phyloP scores from a whole-genome alignment of 2,888 invertebrate genomes.

The Liopterus haemorrhoidalis region DNA sequence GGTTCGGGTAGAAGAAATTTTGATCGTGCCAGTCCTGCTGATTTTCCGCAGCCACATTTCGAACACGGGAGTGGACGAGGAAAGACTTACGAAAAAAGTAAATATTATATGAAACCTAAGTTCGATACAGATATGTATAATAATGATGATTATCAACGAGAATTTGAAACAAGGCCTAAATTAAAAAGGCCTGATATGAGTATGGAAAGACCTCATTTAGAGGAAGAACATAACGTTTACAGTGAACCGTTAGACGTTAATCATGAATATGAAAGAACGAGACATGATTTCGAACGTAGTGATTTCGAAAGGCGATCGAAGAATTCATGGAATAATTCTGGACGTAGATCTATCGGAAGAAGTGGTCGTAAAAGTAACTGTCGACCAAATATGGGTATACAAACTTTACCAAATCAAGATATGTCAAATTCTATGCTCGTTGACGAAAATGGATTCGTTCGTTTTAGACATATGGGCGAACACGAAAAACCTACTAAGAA shows the following conservation, averaged over 20 bases:
- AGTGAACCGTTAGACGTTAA: constrained; percentile 44
- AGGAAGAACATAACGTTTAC: constrained; percentile 50
- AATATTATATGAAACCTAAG: constrained; percentile 43
- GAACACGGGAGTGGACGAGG: constrained; percentile 36
- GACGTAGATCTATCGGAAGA: constrained; percentile 42
- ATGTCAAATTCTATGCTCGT: constrained; percentile 70
- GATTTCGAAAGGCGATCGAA: constrained; percentile 46
- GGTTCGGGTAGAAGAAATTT: constrained; percentile 25
- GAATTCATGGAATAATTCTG: constrained; percentile 44
- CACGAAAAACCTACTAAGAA: constrained; percentile 38
- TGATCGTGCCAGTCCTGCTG: constrained; percentile 30
- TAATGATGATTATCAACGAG: constrained; percentile 5
- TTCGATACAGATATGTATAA: constrained; percentile 38
- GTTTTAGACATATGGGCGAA: constrained; percentile 64
- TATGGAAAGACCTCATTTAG: constrained; percentile 32
- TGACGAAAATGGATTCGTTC: constrained; percentile 83
- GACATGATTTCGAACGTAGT: constrained; percentile 58
- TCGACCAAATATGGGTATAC: constrained; percentile 48
- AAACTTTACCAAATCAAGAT: constrained; percentile 53
- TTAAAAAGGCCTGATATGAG: too few relatives aligned
- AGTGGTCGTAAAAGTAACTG: constrained; percentile 47
- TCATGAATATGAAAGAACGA: constrained; percentile 42
- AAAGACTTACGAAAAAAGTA: constrained; percentile 42
- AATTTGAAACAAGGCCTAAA: too few relatives aligned
- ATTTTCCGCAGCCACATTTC: constrained; percentile 37